phyloP scores from a whole-genome alignment of 2,888 invertebrate genomes.

The Melikaiella ostensackeni region DNA sequence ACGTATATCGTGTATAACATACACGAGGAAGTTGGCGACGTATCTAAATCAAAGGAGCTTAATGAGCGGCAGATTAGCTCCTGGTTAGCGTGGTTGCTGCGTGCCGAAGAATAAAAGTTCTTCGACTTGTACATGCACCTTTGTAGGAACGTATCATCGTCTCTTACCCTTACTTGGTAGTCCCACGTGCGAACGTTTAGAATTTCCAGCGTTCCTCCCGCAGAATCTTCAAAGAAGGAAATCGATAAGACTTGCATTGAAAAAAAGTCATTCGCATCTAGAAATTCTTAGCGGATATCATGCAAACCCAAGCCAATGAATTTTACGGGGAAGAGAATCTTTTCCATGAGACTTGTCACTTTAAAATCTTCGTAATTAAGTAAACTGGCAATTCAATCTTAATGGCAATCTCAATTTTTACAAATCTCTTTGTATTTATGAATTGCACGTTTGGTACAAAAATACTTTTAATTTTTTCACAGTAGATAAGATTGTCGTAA shows the following conservation, averaged over 20 bases:
- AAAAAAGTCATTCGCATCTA: slow-evolving; percentile 5
- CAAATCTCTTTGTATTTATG: too few relatives aligned
- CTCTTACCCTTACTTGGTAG: not conserved
- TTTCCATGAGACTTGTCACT: not conserved
- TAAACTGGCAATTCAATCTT: too few relatives aligned
- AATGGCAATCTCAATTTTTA: too few relatives aligned
- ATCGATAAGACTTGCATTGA: slow-evolving; percentile 2
- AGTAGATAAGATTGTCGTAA: not conserved
- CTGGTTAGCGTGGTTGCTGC: slow-evolving; percentile 30
- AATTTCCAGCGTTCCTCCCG: slow-evolving; percentile 9
- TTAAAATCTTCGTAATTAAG: too few relatives aligned
- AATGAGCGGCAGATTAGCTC: slow-evolving; percentile 62
- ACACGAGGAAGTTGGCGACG: slow-evolving; percentile 44
- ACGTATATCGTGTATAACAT: slow-evolving; percentile 30
- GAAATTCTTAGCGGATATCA: not conserved
- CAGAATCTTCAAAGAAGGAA: slow-evolving; percentile 25
- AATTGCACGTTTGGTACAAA: too few relatives aligned
- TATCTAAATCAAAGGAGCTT: slow-evolving; percentile 62
- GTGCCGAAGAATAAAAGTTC: slow-evolving; percentile 11
- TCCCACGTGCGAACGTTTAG: slow-evolving; percentile 22
- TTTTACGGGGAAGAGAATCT: not conserved
- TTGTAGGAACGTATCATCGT: not conserved
- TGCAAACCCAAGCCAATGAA: not conserved
- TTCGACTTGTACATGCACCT: slow-evolving; percentile 5
- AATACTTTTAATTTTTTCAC: too few relatives aligned